phyloP scores from a whole-genome alignment of 2,888 invertebrate species.

The Alsophila aescularia region DNA sequence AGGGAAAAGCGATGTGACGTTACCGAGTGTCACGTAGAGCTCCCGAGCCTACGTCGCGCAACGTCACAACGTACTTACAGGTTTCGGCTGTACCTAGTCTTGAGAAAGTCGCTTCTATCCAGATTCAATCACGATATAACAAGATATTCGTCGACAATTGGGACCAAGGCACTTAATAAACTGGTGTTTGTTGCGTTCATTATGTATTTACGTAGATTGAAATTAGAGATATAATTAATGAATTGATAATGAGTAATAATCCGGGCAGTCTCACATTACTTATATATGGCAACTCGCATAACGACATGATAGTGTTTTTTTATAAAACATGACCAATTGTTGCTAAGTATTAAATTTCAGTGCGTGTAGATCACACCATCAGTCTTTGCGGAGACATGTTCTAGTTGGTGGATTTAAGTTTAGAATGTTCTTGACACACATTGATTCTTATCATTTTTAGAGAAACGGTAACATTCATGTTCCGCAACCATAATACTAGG shows the following conservation, averaged over 20 bases:
- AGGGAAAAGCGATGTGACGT: neutral
- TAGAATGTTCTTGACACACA: constrained; percentile 33
- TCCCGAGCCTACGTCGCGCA: no score
- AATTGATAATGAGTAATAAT: constrained; percentile 12
- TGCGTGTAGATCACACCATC: neutral
- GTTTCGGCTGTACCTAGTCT: constrained; percentile 1
- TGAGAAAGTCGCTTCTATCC: neutral
- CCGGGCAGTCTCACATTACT: neutral
- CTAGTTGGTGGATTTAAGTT: constrained; percentile 16
- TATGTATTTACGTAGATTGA: constrained; percentile 19
- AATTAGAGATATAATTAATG: constrained; percentile 16
- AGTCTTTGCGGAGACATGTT: constrained; percentile 2
- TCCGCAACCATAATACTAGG: constrained; percentile 15
- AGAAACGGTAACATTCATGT: constrained; percentile 28
- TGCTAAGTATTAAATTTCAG: constrained; percentile 11
- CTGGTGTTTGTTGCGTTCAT: neutral
- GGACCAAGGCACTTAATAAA: neutral
- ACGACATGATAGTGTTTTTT: constrained; percentile 13
- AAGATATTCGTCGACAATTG: no score
- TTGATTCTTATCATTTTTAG: constrained; percentile 32
- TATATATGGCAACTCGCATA: constrained; percentile 7
- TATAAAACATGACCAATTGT: constrained; percentile 1
- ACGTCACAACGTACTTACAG: neutral
- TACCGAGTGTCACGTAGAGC: neutral
- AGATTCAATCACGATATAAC: neutral